phyloP scores from a whole-genome alignment of 2,888 invertebrate species.

The Pseudococcus longispinus region DNA sequence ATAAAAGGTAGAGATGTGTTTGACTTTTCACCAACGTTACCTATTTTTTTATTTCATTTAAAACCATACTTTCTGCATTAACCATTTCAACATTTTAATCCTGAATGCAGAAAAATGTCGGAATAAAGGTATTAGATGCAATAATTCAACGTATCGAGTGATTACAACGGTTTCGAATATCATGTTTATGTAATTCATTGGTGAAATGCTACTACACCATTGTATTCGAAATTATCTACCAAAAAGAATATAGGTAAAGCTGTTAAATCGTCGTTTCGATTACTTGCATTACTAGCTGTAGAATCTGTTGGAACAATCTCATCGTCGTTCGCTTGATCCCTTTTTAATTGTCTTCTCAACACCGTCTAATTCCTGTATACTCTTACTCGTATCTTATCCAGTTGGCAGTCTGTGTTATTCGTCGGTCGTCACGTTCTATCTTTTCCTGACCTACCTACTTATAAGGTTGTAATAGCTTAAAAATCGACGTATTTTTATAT shows the following conservation, averaged over 20 bases:
- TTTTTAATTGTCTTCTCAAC: neutral
- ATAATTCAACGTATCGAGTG: neutral
- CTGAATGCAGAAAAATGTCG: too few species aligned
- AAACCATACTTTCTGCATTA: too few species aligned
- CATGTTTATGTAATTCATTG: neutral
- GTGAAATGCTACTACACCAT: neutral
- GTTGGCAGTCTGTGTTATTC: neutral
- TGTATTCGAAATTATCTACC: neutral
- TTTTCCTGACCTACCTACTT: conserved; percentile 1
- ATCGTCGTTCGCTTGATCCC: neutral
- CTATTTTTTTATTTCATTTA: too few species aligned
- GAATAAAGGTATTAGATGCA: neutral
- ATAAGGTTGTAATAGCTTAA: neutral
- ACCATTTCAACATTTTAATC: too few species aligned
- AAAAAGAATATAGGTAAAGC: neutral
- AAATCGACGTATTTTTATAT: conserved; percentile 1
- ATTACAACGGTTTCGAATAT: neutral
- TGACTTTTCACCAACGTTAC: too few species aligned
- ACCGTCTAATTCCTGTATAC: neutral
- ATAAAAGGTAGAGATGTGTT: too few species aligned
- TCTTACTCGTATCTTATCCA: neutral
- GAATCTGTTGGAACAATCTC: neutral
- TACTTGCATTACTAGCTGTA: neutral
- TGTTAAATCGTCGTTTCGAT: neutral
- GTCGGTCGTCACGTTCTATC: conserved; percentile 33